phyloP scores from a whole-genome alignment of 2,888 invertebrate species.

The Drosophila seclusa region DNA sequence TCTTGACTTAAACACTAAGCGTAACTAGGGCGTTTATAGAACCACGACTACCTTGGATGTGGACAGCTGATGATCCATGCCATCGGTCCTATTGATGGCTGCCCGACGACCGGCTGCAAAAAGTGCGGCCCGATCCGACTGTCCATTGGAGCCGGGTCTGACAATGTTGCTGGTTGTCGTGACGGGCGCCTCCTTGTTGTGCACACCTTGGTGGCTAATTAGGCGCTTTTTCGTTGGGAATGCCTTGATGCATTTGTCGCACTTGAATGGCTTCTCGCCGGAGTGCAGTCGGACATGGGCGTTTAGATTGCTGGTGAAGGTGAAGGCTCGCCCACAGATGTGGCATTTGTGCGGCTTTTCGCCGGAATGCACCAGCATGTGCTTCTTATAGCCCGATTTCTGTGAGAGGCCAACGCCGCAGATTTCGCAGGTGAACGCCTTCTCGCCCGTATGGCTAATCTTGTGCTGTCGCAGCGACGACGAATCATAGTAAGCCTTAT shows the following conservation, averaged over 20 bases:
- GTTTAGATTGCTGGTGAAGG: slow-evolving; percentile 84
- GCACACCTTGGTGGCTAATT: slow-evolving; percentile 81
- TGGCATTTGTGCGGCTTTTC: slow-evolving; percentile 83
- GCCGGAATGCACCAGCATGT: slow-evolving; percentile 84
- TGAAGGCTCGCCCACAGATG: slow-evolving; percentile 82
- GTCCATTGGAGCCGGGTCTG: slow-evolving; percentile 7
- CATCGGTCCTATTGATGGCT: slow-evolving; percentile 38
- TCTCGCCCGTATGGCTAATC: slow-evolving; percentile 83
- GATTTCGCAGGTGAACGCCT: slow-evolving; percentile 83
- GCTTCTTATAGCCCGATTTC: slow-evolving; percentile 85
- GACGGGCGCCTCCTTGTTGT: slow-evolving; percentile 80
- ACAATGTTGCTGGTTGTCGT: slow-evolving; percentile 27
- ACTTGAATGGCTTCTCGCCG: slow-evolving; percentile 82
- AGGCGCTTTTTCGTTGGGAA: slow-evolving; percentile 83
- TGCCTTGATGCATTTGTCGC: slow-evolving; percentile 79
- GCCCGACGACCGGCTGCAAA: slow-evolving; percentile 63
- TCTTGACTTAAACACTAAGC: slow-evolving; percentile 8
- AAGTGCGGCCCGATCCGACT: slow-evolving; percentile 58
- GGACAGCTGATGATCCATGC: slow-evolving; percentile 60
- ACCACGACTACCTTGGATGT: slow-evolving; percentile 68
- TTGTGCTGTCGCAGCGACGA: slow-evolving; percentile 84
- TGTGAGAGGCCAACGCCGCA: slow-evolving; percentile 85
- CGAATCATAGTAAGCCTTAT: slow-evolving; percentile 83
- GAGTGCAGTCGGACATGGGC: slow-evolving; percentile 83
- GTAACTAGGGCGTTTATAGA: slow-evolving; percentile 38